Evolutionary conservation across 1,140 invertebrate species (phyloP).

Genomic region (Caenorhabditis elegans): DNA sequence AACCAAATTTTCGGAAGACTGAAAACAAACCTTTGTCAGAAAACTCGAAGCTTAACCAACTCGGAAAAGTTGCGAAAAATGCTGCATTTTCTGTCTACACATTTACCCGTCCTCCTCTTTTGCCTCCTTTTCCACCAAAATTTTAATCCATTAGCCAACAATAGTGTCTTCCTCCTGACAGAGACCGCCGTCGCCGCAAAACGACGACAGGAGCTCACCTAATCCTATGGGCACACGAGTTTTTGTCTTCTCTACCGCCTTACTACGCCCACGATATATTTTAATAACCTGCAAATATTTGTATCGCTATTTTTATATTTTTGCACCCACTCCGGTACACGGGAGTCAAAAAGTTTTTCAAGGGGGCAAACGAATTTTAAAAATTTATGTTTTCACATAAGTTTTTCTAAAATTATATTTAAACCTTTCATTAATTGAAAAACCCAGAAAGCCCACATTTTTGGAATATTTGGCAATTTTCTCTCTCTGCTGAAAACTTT

Average conservation of each 20-base stretch:
- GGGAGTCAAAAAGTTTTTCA: too few relatives aligned
- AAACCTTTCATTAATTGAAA: too few relatives aligned
- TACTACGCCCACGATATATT: slow-evolving; percentile 4
- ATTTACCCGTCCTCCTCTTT: not conserved
- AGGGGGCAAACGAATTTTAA: too few relatives aligned
- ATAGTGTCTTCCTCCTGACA: slow-evolving; percentile 7
- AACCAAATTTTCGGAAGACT: too few relatives aligned
- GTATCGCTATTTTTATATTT: not conserved
- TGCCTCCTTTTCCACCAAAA: not conserved
- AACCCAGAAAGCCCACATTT: too few relatives aligned
- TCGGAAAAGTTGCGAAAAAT: not conserved
- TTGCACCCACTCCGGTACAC: not conserved
- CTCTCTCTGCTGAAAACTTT: too few relatives aligned
- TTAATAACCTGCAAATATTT: slow-evolving; percentile 22
- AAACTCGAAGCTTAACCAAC: not conserved
- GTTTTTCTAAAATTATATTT: too few relatives aligned
- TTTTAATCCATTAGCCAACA: slow-evolving; percentile 32
- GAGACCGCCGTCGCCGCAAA: slow-evolving; percentile 1
- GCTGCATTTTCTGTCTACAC: not conserved
- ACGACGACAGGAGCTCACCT: slow-evolving; percentile 15
- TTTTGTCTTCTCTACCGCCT: not conserved
- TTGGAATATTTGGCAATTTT: too few relatives aligned
- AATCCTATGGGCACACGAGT: slow-evolving; percentile 21
- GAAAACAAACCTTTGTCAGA: too few relatives aligned
- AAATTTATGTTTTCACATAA: too few relatives aligned